Evolutionary conservation across 2,888 invertebrate species (phyloP), one percentile per base, ranked within the genome.

Genomic region (Agrochola lychnidis): DNA sequence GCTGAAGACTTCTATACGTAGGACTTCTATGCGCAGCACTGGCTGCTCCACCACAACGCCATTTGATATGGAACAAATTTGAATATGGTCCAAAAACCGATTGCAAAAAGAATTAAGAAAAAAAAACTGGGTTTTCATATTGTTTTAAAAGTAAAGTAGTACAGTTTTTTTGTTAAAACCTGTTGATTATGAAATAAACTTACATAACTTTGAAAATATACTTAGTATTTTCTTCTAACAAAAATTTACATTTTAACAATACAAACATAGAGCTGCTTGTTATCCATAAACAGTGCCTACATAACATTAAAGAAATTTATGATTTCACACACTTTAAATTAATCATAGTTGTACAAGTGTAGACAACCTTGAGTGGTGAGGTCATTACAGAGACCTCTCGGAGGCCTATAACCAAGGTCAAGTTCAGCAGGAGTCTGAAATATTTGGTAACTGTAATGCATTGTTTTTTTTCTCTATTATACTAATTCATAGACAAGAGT

Each of bases 331-430:
- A 73, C n/a, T 61, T 73, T 70, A 78, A 74, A 77, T 70, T 64
- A 66, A 81, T 73, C n/a, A 74, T 73, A 57, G 57, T 73, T 84
- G 56, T 70, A 62, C 45, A 63, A 59, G 59, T 66, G 51, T 53
- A 77, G 62, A 83, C 71, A 76, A 85, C 86, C 86, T 87, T 87
- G 80, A 76, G 36, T 40, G 19, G 40, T 72, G 71, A 82, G 74
- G 87, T 76, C 73, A 78, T 57, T 45, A 9, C 56, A 51, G 45
- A 63, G 30, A 73, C 72, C 64, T 82, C 73, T 84, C 22, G 48
- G 56, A 70, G 75, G 73, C 67, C 42, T 22, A 0, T 68, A 48
- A 56, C 76, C 88, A 86, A 82, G 88, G 88, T 85, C 83, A 85
- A 86, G 86, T 71, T 70, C 81, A 87, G 4, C 48, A 70, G 36